phyloP scores from a whole-genome alignment of 2,113 vertebrate genomes.

The Pelvicachromis taeniatus region DNA sequence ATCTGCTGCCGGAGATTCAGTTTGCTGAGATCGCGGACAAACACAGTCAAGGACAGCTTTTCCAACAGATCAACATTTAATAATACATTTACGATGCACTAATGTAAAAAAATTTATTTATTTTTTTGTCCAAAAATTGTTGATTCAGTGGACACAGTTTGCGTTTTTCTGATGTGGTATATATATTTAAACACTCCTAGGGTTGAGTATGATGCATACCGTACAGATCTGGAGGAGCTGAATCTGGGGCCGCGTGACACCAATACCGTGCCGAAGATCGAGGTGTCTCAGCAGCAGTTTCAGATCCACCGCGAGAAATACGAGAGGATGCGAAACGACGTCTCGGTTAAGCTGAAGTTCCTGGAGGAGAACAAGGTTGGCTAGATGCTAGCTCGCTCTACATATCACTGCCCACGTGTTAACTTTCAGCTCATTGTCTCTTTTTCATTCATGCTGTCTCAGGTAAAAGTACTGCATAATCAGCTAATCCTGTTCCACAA shows the following conservation, averaged over 20 bases:
- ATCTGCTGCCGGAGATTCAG: neutral
- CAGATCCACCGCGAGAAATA: constrained; percentile 94
- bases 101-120: no score
- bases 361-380: constrained; percentile 97
- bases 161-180: neutral
- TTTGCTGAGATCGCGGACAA: neutral
- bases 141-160: neutral
- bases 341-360: constrained; percentile 93
- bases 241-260: constrained; percentile 93
- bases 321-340: constrained; percentile 90
- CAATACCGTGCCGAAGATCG: constrained; percentile 91
- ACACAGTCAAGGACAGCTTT: neutral
- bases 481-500: constrained; percentile 98
- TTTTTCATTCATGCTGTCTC: neutral
- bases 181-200: constrained; percentile 52
- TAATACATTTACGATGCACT: neutral
- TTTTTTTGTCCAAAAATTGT: neutral
- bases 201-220: constrained; percentile 94
- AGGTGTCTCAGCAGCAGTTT: constrained; percentile 89
- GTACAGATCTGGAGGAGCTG: constrained; percentile 93
- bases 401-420: neutral
- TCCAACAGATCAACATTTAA: neutral
- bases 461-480: constrained; percentile 98
- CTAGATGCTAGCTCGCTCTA: neutral
- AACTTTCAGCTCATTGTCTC: neutral